Evolutionary conservation across 37 sponge, comb jelly and placozoan species (phyloP), one percentile per base, ranked within the genome.

Genomic region (Agelas oroides): DNA sequence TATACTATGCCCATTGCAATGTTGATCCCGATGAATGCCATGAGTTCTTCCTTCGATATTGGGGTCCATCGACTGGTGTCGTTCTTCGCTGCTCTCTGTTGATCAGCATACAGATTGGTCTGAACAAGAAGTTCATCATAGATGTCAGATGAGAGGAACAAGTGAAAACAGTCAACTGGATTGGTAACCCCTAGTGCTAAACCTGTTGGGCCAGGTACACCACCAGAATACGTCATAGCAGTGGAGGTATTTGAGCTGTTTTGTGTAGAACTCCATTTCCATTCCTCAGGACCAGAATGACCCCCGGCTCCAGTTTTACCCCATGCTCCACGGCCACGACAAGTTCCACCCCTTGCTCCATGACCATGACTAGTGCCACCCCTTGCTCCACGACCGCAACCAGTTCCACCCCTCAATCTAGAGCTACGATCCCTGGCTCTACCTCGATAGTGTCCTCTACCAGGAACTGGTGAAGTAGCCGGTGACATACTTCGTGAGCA

Each of bases 1-100:
- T n/a, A 71, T 58, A 79, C 55, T 25, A 86, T 59, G 8, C 87
- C 87, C 79, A 79, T 86, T 39, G 87, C 79, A 37, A 79, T 54
- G 31, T 79, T 57, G 31, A 79, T 71, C 31, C 80, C 80, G 59
- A 86, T 35, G 65, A 85, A 77, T 3, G 78, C 57, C 57, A 53
- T 20, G 41, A 85, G 55, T 19, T 76, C 78, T 23, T 85, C 86
- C 69, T 61, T 38, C n/a, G 52, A 38, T 33, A 75, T 36, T 25
- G 73, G 62, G 13, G 28, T 69, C 73, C 73, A 82, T 35, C 13
- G 28, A 46, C 34, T 30, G 21, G 67, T 73, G 24, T 80, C 81
- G 36, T 68, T 40, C 33, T 66, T 80, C 6, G 34, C 30, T 14
- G 70, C 71, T 67, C 70, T 80, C 35, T 80, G 70, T 46, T 84